These are phyloP conservation scores for Sarcophaga peregrina DNA, from an alignment of 1,140 invertebrate genomes.

Conservation along the genomic window DNA sequence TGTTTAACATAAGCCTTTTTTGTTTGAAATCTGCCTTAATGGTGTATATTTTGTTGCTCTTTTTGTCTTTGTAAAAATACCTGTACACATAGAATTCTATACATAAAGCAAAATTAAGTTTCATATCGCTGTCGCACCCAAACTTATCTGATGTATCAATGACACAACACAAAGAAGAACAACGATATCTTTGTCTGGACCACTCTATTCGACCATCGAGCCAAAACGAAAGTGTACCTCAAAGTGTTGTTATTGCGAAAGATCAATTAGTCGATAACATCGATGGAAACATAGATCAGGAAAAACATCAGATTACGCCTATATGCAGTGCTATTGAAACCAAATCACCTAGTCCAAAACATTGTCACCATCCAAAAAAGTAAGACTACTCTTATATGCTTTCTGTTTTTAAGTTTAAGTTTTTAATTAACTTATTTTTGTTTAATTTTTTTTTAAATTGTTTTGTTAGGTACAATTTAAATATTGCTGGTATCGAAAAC, in stretches of 20 bases:
- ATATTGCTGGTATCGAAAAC: conserved; percentile 76
- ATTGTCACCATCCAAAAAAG: neutral
- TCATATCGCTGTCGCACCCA: neutral
- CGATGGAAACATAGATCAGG: neutral
- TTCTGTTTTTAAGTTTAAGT: neutral
- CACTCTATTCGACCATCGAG: neutral
- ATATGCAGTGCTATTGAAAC: neutral
- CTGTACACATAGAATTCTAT: neutral
- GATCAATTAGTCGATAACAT: neutral
- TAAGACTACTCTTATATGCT: neutral
- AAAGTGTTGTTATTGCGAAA: neutral
- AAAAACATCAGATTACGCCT: neutral
- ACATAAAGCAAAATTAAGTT: conserved; percentile 8
- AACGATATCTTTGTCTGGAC: neutral
- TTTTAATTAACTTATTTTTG: neutral
- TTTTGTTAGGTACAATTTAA: conserved; percentile 69
- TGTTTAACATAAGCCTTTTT: too few species aligned
- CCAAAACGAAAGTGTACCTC: neutral
- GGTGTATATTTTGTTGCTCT: too few species aligned
- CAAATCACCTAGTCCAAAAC: neutral
- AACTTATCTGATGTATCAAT: neutral
- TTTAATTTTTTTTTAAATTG: neutral
- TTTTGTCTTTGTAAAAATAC: too few species aligned
- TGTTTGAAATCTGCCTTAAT: too few species aligned
- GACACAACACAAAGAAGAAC: neutral